Evolutionary conservation across 1,140 invertebrate species (phyloP).

Genomic region (Geopemphigus sp.): DNA sequence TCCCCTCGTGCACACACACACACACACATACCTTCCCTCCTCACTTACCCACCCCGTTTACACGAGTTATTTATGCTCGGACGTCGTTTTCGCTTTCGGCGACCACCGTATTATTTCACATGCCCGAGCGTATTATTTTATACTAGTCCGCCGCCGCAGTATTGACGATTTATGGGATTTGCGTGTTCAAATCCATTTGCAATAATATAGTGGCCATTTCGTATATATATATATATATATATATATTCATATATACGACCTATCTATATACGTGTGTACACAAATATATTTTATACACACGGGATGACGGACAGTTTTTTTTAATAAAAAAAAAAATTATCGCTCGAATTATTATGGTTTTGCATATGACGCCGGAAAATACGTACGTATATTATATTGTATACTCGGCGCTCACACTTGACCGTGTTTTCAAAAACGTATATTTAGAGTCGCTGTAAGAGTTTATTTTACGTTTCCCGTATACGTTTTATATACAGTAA

Average conservation of each 20-base stretch:
- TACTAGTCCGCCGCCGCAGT: not conserved
- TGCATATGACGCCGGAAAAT: too few relatives aligned
- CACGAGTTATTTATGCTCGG: slow-evolving; percentile 36
- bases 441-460: not conserved
- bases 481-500: not conserved
- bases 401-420: too few relatives aligned
- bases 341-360: too few relatives aligned
- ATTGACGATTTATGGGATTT: slow-evolving; percentile 43
- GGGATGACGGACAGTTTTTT: too few relatives aligned
- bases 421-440: not conserved
- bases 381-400: too few relatives aligned
- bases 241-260: too few relatives aligned
- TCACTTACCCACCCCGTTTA: not conserved
- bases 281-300: too few relatives aligned
- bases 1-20: not conserved
- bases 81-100: slow-evolving; percentile 38
- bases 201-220: too few relatives aligned
- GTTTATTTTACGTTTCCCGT: not conserved
- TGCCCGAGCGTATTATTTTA: not conserved
- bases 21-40: too few relatives aligned
- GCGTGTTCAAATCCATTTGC: slow-evolving; percentile 36
- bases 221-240: too few relatives aligned
- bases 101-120: slow-evolving; percentile 1
- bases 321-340: too few relatives aligned
- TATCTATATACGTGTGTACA: too few relatives aligned